phyloP scores from a whole-genome alignment of 2,797 vertebrate genomes.

The Dromococcyx pavoninus region DNA sequence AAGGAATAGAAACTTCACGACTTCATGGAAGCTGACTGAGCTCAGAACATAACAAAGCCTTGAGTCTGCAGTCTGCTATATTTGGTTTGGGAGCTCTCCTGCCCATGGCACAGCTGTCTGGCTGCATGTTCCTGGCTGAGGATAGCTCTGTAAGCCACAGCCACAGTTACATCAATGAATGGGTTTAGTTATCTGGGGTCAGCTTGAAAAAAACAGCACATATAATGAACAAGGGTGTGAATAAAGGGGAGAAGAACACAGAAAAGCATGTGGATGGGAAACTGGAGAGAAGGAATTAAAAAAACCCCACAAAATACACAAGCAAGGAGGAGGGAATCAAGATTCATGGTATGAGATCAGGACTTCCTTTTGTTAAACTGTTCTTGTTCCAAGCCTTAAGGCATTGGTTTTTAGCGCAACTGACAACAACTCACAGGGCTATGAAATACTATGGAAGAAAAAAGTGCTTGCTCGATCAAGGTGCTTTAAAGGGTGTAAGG shows the following conservation, averaged over 20 bases:
- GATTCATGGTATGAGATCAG: not conserved
- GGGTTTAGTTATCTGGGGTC: not conserved
- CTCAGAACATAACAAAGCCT: not conserved
- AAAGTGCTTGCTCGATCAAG: not conserved
- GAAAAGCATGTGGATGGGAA: not conserved
- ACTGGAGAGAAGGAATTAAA: not conserved
- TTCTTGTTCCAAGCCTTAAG: not conserved
- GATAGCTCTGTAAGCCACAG: not conserved
- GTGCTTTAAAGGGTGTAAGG: conserved; percentile 4
- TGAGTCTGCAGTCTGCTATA: not conserved
- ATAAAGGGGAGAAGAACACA: not conserved
- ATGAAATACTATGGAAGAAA: not conserved
- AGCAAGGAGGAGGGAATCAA: not conserved
- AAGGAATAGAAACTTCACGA: not conserved
- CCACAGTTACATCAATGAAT: not conserved
- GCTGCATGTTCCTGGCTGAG: not conserved
- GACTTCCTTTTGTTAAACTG: not conserved
- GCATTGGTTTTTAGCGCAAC: not conserved
- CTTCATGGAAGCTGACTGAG: not conserved
- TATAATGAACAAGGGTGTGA: not conserved
- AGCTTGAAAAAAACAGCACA: not conserved
- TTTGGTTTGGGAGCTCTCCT: not conserved
- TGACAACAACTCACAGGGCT: not conserved
- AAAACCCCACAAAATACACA: not conserved
- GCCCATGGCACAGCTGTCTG: fast-evolving